Conservation (phyloP, 1,140 invertebrate genomes). For the Tetramorium alpestre region DNA sequence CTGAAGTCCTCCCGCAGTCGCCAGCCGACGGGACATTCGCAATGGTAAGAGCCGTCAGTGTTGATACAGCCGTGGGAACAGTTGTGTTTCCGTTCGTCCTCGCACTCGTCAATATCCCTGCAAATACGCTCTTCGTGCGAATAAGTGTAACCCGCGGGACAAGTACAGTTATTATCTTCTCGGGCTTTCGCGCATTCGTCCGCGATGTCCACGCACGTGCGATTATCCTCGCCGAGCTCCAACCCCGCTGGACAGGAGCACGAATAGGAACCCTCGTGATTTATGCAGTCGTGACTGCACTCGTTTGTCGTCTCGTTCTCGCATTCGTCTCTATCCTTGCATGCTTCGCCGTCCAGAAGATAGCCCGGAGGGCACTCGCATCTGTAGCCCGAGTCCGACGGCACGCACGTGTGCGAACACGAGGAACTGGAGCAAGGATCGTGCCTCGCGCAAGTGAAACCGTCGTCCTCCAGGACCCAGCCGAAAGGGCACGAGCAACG, state of each 20-base stretch:
- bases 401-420: constrained; percentile 63
- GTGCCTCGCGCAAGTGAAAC: constrained; percentile 42
- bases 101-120: constrained; percentile 85
- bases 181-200: constrained; percentile 90
- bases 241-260: constrained; percentile 85
- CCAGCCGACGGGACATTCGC: constrained; percentile 86
- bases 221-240: constrained; percentile 77
- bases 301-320: constrained; percentile 46
- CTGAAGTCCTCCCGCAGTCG: constrained; percentile 82
- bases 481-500: constrained; percentile 90
- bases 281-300: constrained; percentile 75
- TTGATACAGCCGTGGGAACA: constrained; percentile 89
- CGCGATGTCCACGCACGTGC: constrained; percentile 84
- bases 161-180: constrained; percentile 90
- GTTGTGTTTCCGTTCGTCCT: constrained; percentile 81
- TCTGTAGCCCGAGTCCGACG: not conserved
- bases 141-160: constrained; percentile 90
- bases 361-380: constrained; percentile 70
- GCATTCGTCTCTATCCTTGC: constrained; percentile 86
- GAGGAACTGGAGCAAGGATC: constrained; percentile 58
- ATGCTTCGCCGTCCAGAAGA: constrained; percentile 77
- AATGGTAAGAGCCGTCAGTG: constrained; percentile 88
- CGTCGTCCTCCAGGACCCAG: constrained; percentile 77
- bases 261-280: constrained; percentile 83
- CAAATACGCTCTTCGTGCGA: constrained; percentile 79